These are phyloP conservation scores for Panthera tigris DNA, from an alignment of 2,113 vertebrate species.

Conservation along the genomic window DNA sequence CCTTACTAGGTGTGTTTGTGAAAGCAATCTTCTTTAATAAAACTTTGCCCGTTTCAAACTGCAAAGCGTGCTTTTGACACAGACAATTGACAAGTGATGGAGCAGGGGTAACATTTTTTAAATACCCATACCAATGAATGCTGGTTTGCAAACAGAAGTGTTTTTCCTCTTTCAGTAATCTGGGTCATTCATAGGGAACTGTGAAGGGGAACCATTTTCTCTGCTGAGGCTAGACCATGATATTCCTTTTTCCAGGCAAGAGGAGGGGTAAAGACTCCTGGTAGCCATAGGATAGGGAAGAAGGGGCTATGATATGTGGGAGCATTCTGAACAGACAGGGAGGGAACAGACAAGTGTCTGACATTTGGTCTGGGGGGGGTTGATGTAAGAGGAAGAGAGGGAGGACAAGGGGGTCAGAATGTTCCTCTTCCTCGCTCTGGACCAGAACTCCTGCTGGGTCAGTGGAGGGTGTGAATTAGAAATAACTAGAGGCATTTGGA, in stretches of 20 bases:
- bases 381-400: background rate
- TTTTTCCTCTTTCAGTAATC: background rate
- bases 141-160: background rate
- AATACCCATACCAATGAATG: background rate
- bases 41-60: background rate
- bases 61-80: background rate
- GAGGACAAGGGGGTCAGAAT: background rate
- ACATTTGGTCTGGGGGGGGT: accelerated
- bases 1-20: background rate
- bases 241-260: background rate
- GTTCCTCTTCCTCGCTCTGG: background rate
- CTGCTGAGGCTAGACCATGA: background rate
- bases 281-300: background rate
- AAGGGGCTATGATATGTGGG: background rate
- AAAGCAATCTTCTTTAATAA: conserved; percentile 30
- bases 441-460: background rate
- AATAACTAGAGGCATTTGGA: background rate
- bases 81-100: background rate
- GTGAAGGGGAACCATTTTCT: background rate
- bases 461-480: background rate
- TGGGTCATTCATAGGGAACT: background rate
- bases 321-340: background rate
- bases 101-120: background rate
- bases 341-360: background rate
- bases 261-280: background rate